These are phyloP conservation scores for Pelusios castaneus DNA, from an alignment of 2,113 vertebrate genomes.

Conservation along the genomic window DNA sequence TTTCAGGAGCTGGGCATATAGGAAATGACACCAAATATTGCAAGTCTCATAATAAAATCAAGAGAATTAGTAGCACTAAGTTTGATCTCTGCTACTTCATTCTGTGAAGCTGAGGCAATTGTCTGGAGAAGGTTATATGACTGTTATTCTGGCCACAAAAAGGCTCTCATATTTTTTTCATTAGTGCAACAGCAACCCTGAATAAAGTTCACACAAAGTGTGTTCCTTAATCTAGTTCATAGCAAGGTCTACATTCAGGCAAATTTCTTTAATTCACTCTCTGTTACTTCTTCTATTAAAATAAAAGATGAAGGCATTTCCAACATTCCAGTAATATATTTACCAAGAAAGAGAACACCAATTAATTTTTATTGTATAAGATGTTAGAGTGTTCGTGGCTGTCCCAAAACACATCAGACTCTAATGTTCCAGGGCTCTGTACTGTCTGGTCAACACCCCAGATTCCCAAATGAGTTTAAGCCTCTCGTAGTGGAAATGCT, in stretches of 20 bases:
- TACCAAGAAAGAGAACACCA: conserved; percentile 5
- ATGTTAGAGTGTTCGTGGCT: neutral
- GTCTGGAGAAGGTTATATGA: neutral
- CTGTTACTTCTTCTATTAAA: neutral
- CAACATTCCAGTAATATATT: conserved; percentile 12
- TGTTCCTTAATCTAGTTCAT: neutral
- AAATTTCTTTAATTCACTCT: conserved; percentile 17
- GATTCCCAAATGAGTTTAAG: neutral
- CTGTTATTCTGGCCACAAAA: conserved; percentile 28
- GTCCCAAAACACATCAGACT: neutral
- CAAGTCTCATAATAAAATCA: neutral
- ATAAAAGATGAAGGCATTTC: neutral
- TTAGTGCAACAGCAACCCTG: neutral
- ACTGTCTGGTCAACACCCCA: neutral
- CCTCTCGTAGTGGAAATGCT: neutral
- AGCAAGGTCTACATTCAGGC: neutral
- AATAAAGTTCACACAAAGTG: neutral
- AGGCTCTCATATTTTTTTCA: conserved; percentile 20
- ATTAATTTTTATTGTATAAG: neutral
- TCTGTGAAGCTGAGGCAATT: neutral
- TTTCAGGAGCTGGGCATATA: neutral
- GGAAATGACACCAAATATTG: neutral
- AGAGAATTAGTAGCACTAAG: neutral
- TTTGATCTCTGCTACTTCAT: conserved; percentile 21
- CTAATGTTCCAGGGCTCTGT: neutral